Evolutionary conservation across 2,888 invertebrate genomes (phyloP).

Genomic region (Leucoma salicis): DNA sequence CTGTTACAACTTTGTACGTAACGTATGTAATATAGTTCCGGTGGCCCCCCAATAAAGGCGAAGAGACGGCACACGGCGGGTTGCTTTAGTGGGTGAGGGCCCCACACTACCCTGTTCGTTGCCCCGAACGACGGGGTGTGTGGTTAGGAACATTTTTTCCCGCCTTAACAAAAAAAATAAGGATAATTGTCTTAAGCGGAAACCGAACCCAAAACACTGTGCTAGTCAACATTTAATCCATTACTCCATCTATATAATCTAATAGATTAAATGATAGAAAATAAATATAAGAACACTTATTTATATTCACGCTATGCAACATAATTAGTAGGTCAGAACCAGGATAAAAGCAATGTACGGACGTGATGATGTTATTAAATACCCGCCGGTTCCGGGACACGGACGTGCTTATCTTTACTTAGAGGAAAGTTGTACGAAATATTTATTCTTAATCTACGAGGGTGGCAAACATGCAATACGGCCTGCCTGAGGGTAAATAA

Average conservation of each 20-base stretch:
- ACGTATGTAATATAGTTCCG: too few relatives aligned
- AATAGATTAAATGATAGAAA: not conserved
- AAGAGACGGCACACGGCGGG: too few relatives aligned
- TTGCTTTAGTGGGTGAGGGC: too few relatives aligned
- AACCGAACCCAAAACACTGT: not conserved
- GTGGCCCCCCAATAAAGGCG: too few relatives aligned
- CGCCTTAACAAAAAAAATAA: not conserved
- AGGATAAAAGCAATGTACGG: conserved; percentile 6
- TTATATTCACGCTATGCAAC: conserved; percentile 1
- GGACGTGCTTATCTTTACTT: not conserved
- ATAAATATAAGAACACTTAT: not conserved
- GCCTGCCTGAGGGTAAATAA: too few relatives aligned
- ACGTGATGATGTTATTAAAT: conserved; percentile 2
- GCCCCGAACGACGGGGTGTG: too few relatives aligned
- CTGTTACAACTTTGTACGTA: too few relatives aligned
- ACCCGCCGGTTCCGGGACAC: conserved; percentile 3
- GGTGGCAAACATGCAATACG: not conserved
- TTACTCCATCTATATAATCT: too few relatives aligned
- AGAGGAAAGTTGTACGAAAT: not conserved
- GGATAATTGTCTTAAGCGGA: not conserved
- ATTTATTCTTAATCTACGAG: not conserved
- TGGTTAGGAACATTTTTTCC: too few relatives aligned
- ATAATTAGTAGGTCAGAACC: conserved; percentile 12
- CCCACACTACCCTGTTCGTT: too few relatives aligned
- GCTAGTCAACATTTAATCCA: too few relatives aligned